A percentile compares a stretch with the other conserved stretches of the same genome.
These are phyloP conservation scores for Leucoraja ocellata DNA, from an alignment of 2,797 vertebrate genomes.

Conservation along the genomic window DNA sequence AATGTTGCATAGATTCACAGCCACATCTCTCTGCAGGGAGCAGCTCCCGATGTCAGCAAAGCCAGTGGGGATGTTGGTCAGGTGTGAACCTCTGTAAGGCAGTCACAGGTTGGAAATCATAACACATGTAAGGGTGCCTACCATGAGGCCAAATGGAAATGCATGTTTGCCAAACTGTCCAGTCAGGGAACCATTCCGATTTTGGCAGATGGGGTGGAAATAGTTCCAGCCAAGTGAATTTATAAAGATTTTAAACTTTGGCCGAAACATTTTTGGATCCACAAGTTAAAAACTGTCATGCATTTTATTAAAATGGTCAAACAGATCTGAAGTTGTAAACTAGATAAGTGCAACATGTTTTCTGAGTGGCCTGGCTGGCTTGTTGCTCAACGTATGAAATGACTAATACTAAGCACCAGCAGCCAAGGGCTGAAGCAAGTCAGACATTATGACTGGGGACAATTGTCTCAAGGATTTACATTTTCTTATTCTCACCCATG, in stretches of 20 bases:
- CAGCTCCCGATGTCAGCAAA: neutral
- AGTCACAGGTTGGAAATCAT: neutral
- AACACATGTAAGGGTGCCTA: neutral
- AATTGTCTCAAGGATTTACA: conserved; percentile 39
- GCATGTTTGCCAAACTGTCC: neutral
- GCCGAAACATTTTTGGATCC: neutral
- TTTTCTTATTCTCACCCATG: conserved; percentile 38
- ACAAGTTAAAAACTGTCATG: neutral
- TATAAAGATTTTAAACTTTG: neutral
- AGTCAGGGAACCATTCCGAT: neutral
- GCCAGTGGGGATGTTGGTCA: neutral
- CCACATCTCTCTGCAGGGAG: neutral
- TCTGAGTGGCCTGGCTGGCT: neutral
- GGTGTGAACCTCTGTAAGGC: neutral
- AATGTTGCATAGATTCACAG: neutral
- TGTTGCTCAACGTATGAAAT: conserved; percentile 18
- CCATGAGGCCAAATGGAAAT: neutral
- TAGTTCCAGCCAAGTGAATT: neutral
- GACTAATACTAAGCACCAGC: neutral
- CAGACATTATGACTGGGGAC: neutral
- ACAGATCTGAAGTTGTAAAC: neutral
- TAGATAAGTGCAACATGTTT: neutral
- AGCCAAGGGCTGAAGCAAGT: conserved; percentile 40
- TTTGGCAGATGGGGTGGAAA: neutral
- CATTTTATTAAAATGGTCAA: neutral